Base-by-base conservation (phyloP, 2,888 invertebrate species). In the Drosophila eohydei region DNA sequence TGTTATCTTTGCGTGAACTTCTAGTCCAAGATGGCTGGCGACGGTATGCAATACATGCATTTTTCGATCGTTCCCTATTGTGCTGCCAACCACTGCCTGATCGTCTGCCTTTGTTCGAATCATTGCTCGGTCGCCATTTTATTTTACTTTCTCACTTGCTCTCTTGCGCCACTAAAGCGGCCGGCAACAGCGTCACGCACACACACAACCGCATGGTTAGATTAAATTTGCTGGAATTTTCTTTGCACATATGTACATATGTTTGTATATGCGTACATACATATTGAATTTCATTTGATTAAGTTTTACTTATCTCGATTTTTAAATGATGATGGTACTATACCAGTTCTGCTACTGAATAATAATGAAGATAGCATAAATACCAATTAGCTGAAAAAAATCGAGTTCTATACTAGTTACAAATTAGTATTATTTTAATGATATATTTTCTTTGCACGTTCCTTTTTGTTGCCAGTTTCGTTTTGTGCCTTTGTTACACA, bases 291-390 rank as follows among this genome's bases (percentile, higher is more conserved):
- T 55, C 44, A 46, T 58, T 57, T 74, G 40, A 55, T 55, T 63
- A 26, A 52, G 36, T 54, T 67, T n/a, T 40, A 38, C 30, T 38
- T 41, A 56, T 51, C 73, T 88, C 74, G 81, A 80, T 89, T 90
- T 80, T 77, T 38, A 48, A 55, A 91, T 92, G 92, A 92, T 92
- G 92, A 92, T 78, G 73, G 0, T 6, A 21, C 21, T 51, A 40
- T 36, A 78, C 76, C 92, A 93, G 93, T 93, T 93, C 93, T 93
- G 93, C 93, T 93, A 91, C 93, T 92, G 93, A 93, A 86, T 76
- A 83, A 73, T 66, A 77, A 82, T 93, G 92, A 90, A 80, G 93
- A 93, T 44, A 92, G 60, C 71, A 83, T 79, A 91, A 91, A 92
- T 92, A 92, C 92, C 92, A 93, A 68, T 64, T 76, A n/a, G 80